phyloP scores from a whole-genome alignment of 1,140 invertebrate species.

The Diuraphis noxia region DNA sequence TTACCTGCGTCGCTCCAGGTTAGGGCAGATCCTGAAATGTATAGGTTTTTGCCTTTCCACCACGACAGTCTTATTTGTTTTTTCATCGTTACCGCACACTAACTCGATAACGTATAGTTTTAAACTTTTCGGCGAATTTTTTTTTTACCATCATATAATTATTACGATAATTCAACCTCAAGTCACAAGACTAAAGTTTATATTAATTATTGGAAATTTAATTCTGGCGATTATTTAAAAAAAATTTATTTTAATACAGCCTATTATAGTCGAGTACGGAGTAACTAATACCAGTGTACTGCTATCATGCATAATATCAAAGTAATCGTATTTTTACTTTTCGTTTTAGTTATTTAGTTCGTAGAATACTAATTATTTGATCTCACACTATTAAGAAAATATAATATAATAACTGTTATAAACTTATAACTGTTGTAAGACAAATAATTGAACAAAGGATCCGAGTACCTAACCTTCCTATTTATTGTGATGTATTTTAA shows the following conservation, averaged over 20 bases:
- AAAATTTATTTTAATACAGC: not conserved
- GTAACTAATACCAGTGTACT: not conserved
- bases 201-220: not conserved
- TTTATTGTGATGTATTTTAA: not conserved
- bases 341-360: not conserved
- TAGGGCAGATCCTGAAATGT: not conserved
- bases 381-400: not conserved
- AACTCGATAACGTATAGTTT: not conserved
- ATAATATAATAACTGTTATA: too few relatives aligned
- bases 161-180: not conserved
- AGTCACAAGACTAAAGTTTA: not conserved
- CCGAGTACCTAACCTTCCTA: not conserved
- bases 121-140: not conserved
- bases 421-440: not conserved
- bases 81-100: not conserved
- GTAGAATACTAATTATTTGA: not conserved
- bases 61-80: too few relatives aligned
- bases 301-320: not conserved
- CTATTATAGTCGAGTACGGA: not conserved
- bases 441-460: not conserved
- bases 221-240: not conserved
- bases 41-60: not conserved
- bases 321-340: not conserved
- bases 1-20: not conserved
- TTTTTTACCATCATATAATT: not conserved